These are phyloP conservation scores for Sebastes umbrosus DNA, from an alignment of 2,797 vertebrate genomes.

Conservation along the genomic window DNA sequence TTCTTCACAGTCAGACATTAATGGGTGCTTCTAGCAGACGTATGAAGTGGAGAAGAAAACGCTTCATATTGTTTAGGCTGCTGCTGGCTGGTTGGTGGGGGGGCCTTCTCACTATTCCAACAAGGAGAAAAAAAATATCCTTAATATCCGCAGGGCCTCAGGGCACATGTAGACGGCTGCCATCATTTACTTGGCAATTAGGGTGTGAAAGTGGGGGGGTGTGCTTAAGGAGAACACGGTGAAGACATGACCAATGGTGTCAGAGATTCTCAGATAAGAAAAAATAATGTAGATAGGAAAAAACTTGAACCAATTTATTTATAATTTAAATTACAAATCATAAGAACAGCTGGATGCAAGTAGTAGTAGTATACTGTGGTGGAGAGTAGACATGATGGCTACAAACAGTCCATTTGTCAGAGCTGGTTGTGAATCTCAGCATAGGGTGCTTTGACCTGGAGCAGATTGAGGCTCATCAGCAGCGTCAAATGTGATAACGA, in stretches of 20 bases:
- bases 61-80: constrained; percentile 16
- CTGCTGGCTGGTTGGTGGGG: neutral
- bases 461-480: constrained; percentile 34
- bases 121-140: constrained; percentile 29
- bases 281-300: neutral
- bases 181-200: constrained; percentile 59
- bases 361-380: neutral
- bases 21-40: neutral
- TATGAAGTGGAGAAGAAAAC: neutral
- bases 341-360: neutral
- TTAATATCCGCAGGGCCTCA: constrained; percentile 36
- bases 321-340: neutral
- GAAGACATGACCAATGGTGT: neutral
- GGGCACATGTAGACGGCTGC: constrained; percentile 30
- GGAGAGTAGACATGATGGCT: neutral
- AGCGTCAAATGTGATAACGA: constrained; percentile 54
- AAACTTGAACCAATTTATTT: neutral
- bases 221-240: constrained; percentile 9
- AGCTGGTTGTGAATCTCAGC: neutral
- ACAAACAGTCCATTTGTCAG: constrained; percentile 5
- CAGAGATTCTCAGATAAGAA: neutral
- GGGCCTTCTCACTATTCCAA: constrained; percentile 10
- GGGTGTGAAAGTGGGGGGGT: constrained; percentile 24
- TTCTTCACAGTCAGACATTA: constrained; percentile 27
- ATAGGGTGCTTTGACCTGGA: neutral